A percentile compares a stretch with the other conserved stretches of the same genome.
phyloP scores from a whole-genome alignment of 2,113 vertebrate genomes.

The Myrmecobius fasciatus region DNA sequence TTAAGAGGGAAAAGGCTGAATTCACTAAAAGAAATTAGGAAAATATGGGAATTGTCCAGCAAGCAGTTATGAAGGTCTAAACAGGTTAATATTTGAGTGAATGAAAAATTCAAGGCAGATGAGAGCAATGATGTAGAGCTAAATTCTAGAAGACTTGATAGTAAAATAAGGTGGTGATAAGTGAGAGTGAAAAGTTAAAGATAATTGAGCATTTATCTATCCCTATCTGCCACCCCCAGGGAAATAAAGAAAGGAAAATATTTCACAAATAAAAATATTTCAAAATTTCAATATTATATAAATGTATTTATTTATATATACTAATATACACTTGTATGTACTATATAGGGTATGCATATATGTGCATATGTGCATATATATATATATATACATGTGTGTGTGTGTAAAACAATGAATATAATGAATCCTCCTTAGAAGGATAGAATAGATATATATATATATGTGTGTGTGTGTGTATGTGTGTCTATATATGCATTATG shows the following conservation, averaged over 20 bases:
- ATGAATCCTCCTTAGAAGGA: too few species aligned
- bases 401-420: too few species aligned
- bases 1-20: background rate
- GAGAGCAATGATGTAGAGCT: background rate
- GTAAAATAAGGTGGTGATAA: background rate
- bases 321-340: too few species aligned
- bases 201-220: background rate
- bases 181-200: background rate
- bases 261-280: background rate
- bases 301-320: too few species aligned
- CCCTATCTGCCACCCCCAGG: background rate
- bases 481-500: too few species aligned
- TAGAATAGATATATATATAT: too few species aligned
- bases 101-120: background rate
- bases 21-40: background rate
- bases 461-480: too few species aligned
- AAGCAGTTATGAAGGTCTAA: background rate
- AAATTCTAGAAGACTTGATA: background rate
- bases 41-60: background rate
- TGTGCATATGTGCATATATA: too few species aligned
- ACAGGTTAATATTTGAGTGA: background rate
- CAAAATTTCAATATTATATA: background rate
- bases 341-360: too few species aligned
- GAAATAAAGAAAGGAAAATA: background rate
- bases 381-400: too few species aligned